Percentiles rank a stretch among this genome's conserved stretches.
Evolutionary conservation across 2,888 invertebrate species (phyloP).

Genomic region (Schizaphis graminum): DNA sequence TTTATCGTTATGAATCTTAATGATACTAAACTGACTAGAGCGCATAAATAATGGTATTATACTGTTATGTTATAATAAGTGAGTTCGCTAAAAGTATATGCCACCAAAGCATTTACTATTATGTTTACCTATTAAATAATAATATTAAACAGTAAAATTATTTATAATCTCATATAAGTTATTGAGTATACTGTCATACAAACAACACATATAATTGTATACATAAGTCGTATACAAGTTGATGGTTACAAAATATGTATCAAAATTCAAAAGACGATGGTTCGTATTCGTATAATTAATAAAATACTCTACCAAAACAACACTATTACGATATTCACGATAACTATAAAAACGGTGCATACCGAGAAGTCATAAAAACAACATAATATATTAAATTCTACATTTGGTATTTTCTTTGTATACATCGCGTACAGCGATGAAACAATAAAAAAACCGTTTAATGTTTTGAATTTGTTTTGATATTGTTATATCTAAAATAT

Average conservation of each 20-base stretch:
- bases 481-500: not conserved
- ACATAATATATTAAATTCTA: not conserved
- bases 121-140: not conserved
- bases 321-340: not conserved
- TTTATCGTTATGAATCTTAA: not conserved
- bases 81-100: no score
- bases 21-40: not conserved
- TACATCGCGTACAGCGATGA: not conserved
- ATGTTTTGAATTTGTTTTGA: not conserved
- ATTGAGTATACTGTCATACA: not conserved
- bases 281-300: not conserved
- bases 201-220: not conserved
- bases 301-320: not conserved
- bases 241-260: not conserved
- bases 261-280: not conserved
- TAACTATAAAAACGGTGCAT: not conserved
- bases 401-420: not conserved
- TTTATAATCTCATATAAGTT: not conserved
- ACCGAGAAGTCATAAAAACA: not conserved
- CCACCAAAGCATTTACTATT: not conserved
- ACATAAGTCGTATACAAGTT: not conserved
- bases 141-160: not conserved
- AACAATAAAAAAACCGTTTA: not conserved
- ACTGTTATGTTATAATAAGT: not conserved
- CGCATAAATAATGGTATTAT: not conserved